Evolutionary conservation across 2,113 vertebrate species (phyloP).

Genomic region (Thryonomys swinderianus): DNA sequence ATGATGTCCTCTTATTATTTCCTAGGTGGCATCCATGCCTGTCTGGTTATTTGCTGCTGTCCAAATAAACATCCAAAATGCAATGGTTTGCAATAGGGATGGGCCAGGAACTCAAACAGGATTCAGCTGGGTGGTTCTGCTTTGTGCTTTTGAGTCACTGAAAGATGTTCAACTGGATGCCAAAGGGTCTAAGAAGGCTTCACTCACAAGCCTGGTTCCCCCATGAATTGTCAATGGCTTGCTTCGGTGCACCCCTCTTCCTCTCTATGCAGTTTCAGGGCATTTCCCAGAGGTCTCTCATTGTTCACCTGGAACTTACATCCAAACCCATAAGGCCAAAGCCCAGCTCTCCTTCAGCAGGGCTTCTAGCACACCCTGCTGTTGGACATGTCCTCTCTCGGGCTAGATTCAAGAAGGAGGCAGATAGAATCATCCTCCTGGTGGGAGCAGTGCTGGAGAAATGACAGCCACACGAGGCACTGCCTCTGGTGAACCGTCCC

Average conservation of each 20-base stretch:
- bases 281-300: not conserved
- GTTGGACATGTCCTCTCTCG: not conserved
- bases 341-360: not conserved
- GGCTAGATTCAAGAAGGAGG: not conserved
- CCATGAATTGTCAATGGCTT: not conserved
- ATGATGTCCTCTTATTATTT: not conserved
- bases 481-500: not conserved
- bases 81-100: not conserved
- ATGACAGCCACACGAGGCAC: no score
- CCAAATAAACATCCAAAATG: conserved; percentile 9
- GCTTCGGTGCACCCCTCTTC: not conserved
- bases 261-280: not conserved
- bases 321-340: not conserved
- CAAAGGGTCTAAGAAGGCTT: not conserved
- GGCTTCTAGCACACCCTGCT: rapidly evolving
- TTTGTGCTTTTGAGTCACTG: not conserved
- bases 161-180: not conserved
- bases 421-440: not conserved
- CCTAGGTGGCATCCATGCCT: not conserved
- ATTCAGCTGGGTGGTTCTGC: not conserved
- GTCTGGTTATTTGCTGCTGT: not conserved
- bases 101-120: not conserved
- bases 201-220: not conserved
- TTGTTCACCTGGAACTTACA: not conserved
- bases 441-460: not conserved